Evolutionary conservation across 2,797 vertebrate species (phyloP).

Genomic region (Cynodonichthys magdalenae): DNA sequence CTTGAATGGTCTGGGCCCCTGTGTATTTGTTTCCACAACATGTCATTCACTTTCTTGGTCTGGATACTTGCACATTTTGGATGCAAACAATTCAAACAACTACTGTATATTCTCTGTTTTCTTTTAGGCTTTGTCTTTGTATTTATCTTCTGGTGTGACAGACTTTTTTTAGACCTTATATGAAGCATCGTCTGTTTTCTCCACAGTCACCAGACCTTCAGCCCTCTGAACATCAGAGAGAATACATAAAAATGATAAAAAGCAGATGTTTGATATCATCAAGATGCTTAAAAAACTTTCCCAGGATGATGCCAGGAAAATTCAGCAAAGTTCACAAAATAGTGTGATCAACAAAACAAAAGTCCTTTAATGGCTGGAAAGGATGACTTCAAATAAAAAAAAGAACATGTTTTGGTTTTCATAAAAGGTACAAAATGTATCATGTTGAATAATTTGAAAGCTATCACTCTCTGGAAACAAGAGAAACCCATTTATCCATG

Average conservation of each 20-base stretch:
- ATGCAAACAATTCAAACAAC: background rate
- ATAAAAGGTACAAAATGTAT: no score
- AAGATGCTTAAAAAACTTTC: background rate
- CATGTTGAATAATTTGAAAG: no score
- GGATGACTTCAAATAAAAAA: no score
- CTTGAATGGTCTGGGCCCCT: no score
- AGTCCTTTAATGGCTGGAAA: background rate
- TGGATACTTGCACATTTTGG: background rate
- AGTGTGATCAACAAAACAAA: background rate
- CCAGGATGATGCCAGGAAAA: background rate
- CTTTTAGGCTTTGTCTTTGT: conserved; percentile 1
- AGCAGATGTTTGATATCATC: background rate
- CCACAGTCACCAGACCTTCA: conserved; percentile 28
- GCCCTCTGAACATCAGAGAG: conserved; percentile 6
- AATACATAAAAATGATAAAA: conserved; percentile 11
- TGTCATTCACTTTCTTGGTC: background rate
- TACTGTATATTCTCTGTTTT: conserved; percentile 2
- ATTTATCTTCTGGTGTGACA: conserved; percentile 11
- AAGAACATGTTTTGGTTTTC: no score
- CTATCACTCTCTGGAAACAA: background rate
- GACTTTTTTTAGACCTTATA: conserved; percentile 5
- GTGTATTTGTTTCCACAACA: background rate
- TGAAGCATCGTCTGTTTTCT: conserved; percentile 11
- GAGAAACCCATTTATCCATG: background rate
- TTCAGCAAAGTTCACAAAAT: background rate